A percentile compares a stretch with the other conserved stretches of the same genome.
Evolutionary conservation across 2,113 vertebrate species (phyloP).

Genomic region (Lepus americanus): DNA sequence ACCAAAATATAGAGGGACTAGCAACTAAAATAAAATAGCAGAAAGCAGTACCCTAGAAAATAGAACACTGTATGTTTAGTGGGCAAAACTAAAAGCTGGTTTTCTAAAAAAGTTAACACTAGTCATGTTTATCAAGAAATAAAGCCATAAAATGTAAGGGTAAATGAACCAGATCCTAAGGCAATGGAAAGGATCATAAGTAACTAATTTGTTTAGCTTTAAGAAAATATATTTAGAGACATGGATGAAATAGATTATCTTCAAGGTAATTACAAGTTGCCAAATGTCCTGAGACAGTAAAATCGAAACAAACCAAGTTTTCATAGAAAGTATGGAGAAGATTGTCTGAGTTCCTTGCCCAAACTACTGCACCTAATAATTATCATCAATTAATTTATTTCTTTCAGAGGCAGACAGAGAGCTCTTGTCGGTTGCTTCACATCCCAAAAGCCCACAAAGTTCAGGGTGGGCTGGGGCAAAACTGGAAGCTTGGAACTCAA

Average conservation of each 20-base stretch:
- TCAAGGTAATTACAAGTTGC: slow-evolving; percentile 19
- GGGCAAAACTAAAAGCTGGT: not conserved
- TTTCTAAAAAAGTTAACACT: not conserved
- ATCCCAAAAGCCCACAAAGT: too few species aligned
- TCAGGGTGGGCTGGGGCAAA: too few species aligned
- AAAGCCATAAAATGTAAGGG: not conserved
- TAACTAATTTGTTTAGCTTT: slow-evolving; percentile 3
- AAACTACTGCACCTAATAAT: not conserved
- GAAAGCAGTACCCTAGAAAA: not conserved
- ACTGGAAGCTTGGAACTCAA: too few species aligned
- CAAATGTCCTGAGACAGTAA: not conserved
- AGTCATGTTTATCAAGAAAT: slow-evolving; percentile 2
- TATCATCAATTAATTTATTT: too few species aligned
- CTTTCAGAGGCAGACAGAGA: too few species aligned
- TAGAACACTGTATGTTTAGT: not conserved
- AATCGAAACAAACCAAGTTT: not conserved
- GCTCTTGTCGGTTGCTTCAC: too few species aligned
- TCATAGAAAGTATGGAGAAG: not conserved
- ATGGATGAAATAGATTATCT: not conserved
- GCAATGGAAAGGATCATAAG: not conserved
- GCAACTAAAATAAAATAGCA: not conserved
- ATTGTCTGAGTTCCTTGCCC: not conserved
- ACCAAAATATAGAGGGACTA: not conserved
- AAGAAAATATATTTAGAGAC: slow-evolving; percentile 9
- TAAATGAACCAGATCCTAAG: not conserved